These are phyloP conservation scores for Drosophila picticornis DNA, from an alignment of 2,888 invertebrate species.

Conservation along the genomic window DNA sequence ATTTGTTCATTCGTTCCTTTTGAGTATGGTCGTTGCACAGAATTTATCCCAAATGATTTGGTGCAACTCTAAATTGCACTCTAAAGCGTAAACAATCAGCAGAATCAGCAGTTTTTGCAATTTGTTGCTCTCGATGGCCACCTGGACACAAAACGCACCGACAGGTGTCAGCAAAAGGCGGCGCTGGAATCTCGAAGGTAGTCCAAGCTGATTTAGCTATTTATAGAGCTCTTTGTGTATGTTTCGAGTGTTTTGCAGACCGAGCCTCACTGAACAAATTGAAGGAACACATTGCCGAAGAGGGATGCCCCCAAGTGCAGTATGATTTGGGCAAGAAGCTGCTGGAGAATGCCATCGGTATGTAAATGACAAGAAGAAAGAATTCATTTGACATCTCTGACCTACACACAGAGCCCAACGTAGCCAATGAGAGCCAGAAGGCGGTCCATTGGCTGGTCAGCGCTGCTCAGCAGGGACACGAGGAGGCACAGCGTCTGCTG, in stretches of 20 bases:
- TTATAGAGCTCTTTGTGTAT: constrained; percentile 1
- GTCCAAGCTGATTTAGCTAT: not conserved
- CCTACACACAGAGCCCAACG: constrained; percentile 71
- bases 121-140: constrained; percentile 78
- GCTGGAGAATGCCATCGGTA: constrained; percentile 92
- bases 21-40: constrained; percentile 11
- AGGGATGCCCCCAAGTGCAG: constrained; percentile 95
- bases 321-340: constrained; percentile 94
- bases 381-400: not conserved
- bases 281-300: constrained; percentile 91
- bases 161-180: constrained; percentile 79
- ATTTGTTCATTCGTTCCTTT: not conserved
- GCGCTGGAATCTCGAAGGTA: constrained; percentile 85
- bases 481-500: constrained; percentile 93
- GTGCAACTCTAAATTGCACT: constrained; percentile 30
- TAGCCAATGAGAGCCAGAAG: constrained; percentile 87
- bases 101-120: constrained; percentile 20
- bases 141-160: constrained; percentile 84
- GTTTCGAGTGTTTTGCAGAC: constrained; percentile 63
- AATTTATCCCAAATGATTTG: constrained; percentile 14
- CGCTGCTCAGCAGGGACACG: constrained; percentile 96
- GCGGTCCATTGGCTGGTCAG: constrained; percentile 97
- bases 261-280: constrained; percentile 85
- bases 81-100: constrained; percentile 53
- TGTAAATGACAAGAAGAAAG: constrained; percentile 10